A percentile compares a stretch with the other conserved stretches of the same genome.
Evolutionary conservation across 2,797 vertebrate genomes (phyloP).

Genomic region (Sebastes alutus): DNA sequence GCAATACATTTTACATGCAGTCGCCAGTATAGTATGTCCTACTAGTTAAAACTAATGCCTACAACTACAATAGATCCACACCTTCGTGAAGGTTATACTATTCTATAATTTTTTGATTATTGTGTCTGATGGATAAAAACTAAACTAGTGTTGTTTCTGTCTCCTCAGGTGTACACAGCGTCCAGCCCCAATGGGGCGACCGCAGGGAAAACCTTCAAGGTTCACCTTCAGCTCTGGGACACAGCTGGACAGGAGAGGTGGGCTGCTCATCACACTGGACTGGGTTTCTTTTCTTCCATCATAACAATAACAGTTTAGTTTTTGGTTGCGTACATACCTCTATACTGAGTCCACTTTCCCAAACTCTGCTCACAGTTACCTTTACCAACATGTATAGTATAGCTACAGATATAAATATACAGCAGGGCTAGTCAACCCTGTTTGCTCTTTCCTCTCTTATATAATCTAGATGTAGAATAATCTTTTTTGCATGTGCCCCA

Average conservation of each 20-base stretch:
- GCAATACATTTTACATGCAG: not conserved
- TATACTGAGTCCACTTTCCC: too few species aligned
- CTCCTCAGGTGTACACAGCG: conserved; percentile 86
- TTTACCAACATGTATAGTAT: not conserved
- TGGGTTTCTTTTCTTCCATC: too few species aligned
- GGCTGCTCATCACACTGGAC: not conserved
- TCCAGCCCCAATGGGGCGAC: conserved; percentile 87
- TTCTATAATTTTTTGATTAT: not conserved
- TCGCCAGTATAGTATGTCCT: not conserved
- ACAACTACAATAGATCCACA: not conserved
- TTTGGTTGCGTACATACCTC: not conserved
- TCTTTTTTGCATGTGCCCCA: too few species aligned
- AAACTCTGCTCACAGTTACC: too few species aligned
- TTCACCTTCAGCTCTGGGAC: conserved; percentile 97
- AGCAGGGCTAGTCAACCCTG: too few species aligned
- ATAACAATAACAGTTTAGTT: not conserved
- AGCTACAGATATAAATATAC: not conserved
- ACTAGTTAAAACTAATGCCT: not conserved
- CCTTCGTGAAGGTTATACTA: not conserved
- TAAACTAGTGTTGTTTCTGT: not conserved
- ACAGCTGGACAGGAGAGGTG: conserved; percentile 95
- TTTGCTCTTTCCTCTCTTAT: too few species aligned
- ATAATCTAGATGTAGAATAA: too few species aligned
- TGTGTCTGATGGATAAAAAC: not conserved
- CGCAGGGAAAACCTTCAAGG: conserved; percentile 90